Percentiles rank a stretch among this genome's conserved stretches.
phyloP scores from a whole-genome alignment of 2,888 invertebrate species.

The Norana najaformis region DNA sequence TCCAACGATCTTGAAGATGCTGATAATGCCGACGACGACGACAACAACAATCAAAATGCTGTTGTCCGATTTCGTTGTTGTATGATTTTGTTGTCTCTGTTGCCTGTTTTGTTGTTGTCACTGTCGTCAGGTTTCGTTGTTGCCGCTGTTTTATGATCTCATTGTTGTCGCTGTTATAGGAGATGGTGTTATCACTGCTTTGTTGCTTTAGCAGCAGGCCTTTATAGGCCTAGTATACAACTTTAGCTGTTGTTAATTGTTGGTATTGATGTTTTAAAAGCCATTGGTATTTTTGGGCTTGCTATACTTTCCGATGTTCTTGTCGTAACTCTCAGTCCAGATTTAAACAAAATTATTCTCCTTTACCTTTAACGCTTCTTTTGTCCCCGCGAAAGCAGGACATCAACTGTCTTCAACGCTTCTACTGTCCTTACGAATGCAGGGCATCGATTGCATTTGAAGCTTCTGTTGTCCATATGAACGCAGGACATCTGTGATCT shows the following conservation, averaged over 20 bases:
- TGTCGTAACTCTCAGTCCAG: not conserved
- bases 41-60: too few species aligned
- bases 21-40: slow-evolving; percentile 19
- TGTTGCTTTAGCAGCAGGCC: not conserved
- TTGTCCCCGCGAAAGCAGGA: too few species aligned
- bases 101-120: too few species aligned
- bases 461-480: not conserved
- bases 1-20: not conserved
- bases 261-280: not conserved
- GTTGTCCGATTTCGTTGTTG: too few species aligned
- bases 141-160: too few species aligned
- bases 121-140: too few species aligned
- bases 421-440: not conserved
- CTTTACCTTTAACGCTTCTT: not conserved
- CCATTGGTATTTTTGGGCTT: not conserved
- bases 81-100: too few species aligned
- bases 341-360: not conserved
- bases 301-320: not conserved
- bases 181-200: not conserved
- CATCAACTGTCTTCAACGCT: too few species aligned
- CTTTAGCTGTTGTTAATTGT: not conserved
- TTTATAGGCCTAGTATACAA: not conserved
- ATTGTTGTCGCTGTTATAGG: too few species aligned
- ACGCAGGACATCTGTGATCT: too few species aligned
- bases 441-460: not conserved